These are phyloP conservation scores for Zaprionus lineosus DNA, from an alignment of 2,888 invertebrate genomes.

Conservation along the genomic window DNA sequence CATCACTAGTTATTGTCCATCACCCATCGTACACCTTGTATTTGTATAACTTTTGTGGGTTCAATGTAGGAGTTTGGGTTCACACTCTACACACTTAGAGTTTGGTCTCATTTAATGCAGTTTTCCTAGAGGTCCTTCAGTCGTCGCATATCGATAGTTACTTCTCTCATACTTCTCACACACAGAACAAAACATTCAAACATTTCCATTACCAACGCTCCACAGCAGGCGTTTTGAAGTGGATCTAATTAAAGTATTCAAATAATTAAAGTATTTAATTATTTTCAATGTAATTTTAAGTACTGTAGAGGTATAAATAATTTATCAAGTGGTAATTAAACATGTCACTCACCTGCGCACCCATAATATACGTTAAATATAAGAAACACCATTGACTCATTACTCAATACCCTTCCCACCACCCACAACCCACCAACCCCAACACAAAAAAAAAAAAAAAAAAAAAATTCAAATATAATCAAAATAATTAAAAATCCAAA, in stretches of 20 bases:
- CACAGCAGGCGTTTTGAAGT: no score
- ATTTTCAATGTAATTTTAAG: no score
- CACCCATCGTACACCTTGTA: constrained; percentile 11
- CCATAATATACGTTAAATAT: no score
- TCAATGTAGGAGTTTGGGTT: constrained; percentile 37
- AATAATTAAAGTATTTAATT: constrained; percentile 21
- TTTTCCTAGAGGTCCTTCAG: constrained; percentile 20
- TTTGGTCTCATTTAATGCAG: constrained; percentile 32
- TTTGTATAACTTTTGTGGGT: constrained; percentile 26
- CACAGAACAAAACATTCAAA: background rate
- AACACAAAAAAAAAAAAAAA: no score
- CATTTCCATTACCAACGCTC: background rate
- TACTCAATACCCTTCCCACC: no score
- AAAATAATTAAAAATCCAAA: background rate
- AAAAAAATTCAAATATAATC: no score
- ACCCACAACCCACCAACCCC: background rate
- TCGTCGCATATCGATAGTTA: constrained; percentile 7
- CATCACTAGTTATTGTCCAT: constrained; percentile 38
- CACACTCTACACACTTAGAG: constrained; percentile 27
- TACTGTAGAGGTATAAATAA: no score
- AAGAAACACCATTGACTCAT: no score
- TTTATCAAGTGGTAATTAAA: no score
- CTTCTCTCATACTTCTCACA: background rate
- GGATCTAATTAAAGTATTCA: no score
- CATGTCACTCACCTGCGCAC: no score